These are phyloP conservation scores for Rhinophrynus dorsalis DNA, from an alignment of 2,797 vertebrate genomes.

Conservation along the genomic window DNA sequence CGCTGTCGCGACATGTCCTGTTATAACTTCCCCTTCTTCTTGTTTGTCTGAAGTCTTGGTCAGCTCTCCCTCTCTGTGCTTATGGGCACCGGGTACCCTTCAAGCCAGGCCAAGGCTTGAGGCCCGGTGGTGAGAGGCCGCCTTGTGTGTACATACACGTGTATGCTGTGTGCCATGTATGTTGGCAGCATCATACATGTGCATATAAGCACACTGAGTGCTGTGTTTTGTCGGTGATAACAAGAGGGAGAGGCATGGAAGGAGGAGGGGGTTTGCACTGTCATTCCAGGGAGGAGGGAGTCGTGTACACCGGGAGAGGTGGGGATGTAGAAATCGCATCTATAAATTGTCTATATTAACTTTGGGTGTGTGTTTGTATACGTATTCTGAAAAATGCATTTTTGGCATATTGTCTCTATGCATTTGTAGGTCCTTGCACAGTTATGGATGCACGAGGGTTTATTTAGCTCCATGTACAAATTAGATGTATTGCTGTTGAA, in stretches of 20 bases:
- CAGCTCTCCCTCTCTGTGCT: too few relatives aligned
- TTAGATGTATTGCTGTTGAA: too few relatives aligned
- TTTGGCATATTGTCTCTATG: neutral
- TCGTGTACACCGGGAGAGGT: constrained; percentile 21
- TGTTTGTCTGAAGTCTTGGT: too few relatives aligned
- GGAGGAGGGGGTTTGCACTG: constrained; percentile 45
- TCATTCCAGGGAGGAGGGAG: constrained; percentile 47
- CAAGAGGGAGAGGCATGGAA: constrained; percentile 37
- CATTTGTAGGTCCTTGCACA: neutral
- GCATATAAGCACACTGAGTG: neutral
- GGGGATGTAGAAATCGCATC: too few relatives aligned
- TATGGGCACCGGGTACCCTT: neutral
- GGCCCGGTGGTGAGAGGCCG: constrained; percentile 3
- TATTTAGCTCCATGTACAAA: too few relatives aligned
- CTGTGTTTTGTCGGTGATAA: neutral
- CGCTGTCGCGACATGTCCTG: neutral
- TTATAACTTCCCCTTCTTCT: neutral
- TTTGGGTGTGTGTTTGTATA: too few relatives aligned
- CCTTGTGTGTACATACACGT: constrained; percentile 6
- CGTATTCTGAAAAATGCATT: neutral
- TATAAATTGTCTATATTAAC: too few relatives aligned
- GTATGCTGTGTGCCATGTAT: neutral
- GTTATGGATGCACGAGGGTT: too few relatives aligned
- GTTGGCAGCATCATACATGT: too few relatives aligned
- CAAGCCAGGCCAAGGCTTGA: constrained; percentile 30